A percentile compares a stretch with the other conserved stretches of the same genome.
phyloP scores from a whole-genome alignment of 2,888 invertebrate species.

The Tupiocoris notatus region DNA sequence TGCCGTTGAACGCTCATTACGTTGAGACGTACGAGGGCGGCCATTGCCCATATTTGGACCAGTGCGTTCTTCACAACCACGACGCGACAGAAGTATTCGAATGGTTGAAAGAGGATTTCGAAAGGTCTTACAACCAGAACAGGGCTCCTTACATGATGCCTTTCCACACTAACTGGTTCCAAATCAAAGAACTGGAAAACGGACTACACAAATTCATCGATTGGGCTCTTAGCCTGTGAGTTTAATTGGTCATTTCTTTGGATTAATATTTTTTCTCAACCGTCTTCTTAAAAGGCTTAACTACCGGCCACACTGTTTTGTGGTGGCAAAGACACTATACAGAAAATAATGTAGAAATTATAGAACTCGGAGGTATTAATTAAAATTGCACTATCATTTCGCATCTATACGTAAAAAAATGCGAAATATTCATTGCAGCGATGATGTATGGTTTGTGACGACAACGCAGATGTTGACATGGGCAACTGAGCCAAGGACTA shows the following conservation, averaged over 20 bases:
- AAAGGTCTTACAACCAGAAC: conserved; percentile 61
- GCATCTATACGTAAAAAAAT: not conserved
- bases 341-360: too few relatives aligned
- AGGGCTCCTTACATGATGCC: conserved; percentile 92
- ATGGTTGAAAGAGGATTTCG: conserved; percentile 88
- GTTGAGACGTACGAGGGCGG: conserved; percentile 86
- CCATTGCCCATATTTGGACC: conserved; percentile 87
- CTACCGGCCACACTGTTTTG: too few relatives aligned
- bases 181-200: conserved; percentile 75
- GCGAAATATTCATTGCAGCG: conserved; percentile 58
- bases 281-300: not conserved
- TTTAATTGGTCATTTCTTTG: conserved; percentile 49
- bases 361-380: too few relatives aligned
- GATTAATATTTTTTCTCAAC: not conserved
- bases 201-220: conserved; percentile 83
- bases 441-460: conserved; percentile 84
- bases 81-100: conserved; percentile 76
- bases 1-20: conserved; percentile 86
- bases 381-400: not conserved
- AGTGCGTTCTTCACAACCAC: conserved; percentile 86
- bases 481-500: conserved; percentile 80
- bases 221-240: conserved; percentile 73
- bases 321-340: too few relatives aligned
- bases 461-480: conserved; percentile 85
- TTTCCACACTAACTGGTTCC: conserved; percentile 96